Conservation (phyloP, 2,888 invertebrate species). For the Melinopterus prodromus region DNA sequence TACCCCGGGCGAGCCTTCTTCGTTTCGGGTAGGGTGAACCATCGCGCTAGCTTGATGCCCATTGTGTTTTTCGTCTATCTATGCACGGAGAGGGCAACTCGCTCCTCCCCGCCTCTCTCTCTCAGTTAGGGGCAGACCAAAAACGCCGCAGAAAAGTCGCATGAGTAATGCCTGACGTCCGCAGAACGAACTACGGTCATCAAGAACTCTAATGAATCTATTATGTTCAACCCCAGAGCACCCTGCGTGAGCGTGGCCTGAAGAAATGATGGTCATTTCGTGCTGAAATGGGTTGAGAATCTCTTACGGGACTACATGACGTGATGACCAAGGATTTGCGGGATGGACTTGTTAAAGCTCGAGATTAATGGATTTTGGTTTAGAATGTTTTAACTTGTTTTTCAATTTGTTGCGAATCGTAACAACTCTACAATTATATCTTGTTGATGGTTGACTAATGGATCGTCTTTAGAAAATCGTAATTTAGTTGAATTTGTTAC, state of each 20-base stretch:
- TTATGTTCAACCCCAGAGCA: constrained; percentile 49
- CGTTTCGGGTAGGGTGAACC: constrained; percentile 34
- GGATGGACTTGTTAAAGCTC: background rate
- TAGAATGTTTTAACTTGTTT: too few relatives aligned
- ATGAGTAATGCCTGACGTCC: constrained; percentile 58
- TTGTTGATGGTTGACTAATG: too few relatives aligned
- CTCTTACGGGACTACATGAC: background rate
- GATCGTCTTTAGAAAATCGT: too few relatives aligned
- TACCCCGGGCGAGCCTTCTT: constrained; percentile 39
- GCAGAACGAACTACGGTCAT: constrained; percentile 54
- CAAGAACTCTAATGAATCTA: constrained; percentile 59
- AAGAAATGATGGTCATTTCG: constrained; percentile 43
- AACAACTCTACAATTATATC: too few relatives aligned
- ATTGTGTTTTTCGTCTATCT: constrained; percentile 49
- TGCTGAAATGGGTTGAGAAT: constrained; percentile 17
- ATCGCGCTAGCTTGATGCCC: constrained; percentile 28
- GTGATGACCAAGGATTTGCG: background rate
- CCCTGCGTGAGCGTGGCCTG: constrained; percentile 7
- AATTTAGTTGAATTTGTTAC: too few relatives aligned
- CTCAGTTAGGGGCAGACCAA: constrained; percentile 44
- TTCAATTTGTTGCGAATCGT: too few relatives aligned
- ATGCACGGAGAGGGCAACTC: constrained; percentile 36
- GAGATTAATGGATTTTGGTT: background rate
- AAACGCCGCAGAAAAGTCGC: constrained; percentile 51
- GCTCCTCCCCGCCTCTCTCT: constrained; percentile 39